Conservation (phyloP, 2,888 invertebrate genomes). For the Germaria angustata region DNA sequence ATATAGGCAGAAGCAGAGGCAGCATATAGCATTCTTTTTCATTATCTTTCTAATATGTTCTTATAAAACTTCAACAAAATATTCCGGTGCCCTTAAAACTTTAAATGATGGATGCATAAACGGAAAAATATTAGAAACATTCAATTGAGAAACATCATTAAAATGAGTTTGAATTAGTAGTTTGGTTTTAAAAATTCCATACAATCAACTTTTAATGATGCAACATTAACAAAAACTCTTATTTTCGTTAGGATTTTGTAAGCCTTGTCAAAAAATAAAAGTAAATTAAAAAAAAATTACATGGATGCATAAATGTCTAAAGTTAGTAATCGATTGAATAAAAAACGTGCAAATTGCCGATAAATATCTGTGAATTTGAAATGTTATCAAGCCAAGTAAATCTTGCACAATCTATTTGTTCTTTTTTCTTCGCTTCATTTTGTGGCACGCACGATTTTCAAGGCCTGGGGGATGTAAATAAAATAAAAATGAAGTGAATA, state of each 20-base stretch:
- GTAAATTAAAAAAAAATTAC: background rate
- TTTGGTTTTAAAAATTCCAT: constrained; percentile 10
- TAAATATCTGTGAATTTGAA: constrained; percentile 59
- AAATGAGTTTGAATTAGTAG: constrained; percentile 41
- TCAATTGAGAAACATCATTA: constrained; percentile 45
- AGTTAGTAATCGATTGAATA: constrained; percentile 41
- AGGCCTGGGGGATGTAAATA: constrained; percentile 39
- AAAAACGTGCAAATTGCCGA: constrained; percentile 56
- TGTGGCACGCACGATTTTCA: constrained; percentile 47
- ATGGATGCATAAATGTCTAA: background rate
- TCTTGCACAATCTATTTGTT: background rate
- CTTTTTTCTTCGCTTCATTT: background rate
- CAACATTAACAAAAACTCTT: constrained; percentile 29
- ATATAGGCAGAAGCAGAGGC: too few species aligned
- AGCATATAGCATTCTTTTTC: too few species aligned
- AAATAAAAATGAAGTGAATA: background rate
- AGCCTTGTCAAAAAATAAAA: background rate
- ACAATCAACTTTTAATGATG: constrained; percentile 56
- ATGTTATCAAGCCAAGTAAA: constrained; percentile 5
- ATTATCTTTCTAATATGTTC: too few species aligned
- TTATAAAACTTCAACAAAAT: too few species aligned
- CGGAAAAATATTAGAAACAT: background rate
- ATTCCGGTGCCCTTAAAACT: background rate
- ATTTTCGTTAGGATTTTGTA: background rate
- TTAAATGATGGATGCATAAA: background rate